Conservation (phyloP, 2,797 vertebrate species). For the Lateolabrax maculatus region DNA sequence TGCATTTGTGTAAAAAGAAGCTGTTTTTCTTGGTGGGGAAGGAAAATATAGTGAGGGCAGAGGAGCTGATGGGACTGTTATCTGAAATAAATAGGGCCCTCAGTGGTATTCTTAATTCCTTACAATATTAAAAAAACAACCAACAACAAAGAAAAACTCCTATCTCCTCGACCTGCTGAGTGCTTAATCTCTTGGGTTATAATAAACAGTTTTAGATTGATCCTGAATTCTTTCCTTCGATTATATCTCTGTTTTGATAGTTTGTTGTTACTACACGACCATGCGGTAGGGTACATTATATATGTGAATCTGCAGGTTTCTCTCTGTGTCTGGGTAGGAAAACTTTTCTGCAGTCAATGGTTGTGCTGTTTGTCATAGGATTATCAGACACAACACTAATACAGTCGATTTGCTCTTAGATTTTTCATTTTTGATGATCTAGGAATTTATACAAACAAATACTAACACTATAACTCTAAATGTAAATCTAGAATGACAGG, state of each 20-base stretch:
- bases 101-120: neutral
- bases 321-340: neutral
- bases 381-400: neutral
- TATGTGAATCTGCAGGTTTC: neutral
- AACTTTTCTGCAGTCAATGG: neutral
- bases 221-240: neutral
- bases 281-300: no score
- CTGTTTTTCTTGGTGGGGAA: constrained; percentile 5
- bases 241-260: neutral
- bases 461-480: neutral
- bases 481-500: neutral
- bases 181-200: constrained; percentile 24
- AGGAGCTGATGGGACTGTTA: constrained; percentile 12
- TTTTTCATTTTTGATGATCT: neutral
- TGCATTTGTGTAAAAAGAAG: constrained; percentile 16
- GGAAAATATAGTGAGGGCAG: neutral
- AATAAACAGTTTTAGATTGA: neutral
- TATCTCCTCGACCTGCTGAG: constrained; percentile 8
- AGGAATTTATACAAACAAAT: neutral
- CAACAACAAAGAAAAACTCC: neutral
- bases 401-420: neutral
- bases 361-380: neutral
- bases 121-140: no score
- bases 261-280: rapidly evolving
- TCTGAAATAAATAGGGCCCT: neutral